Evolutionary conservation across 2,113 vertebrate species (phyloP), one percentile per base, ranked within the genome.

Genomic region (Platysteira castanea): DNA sequence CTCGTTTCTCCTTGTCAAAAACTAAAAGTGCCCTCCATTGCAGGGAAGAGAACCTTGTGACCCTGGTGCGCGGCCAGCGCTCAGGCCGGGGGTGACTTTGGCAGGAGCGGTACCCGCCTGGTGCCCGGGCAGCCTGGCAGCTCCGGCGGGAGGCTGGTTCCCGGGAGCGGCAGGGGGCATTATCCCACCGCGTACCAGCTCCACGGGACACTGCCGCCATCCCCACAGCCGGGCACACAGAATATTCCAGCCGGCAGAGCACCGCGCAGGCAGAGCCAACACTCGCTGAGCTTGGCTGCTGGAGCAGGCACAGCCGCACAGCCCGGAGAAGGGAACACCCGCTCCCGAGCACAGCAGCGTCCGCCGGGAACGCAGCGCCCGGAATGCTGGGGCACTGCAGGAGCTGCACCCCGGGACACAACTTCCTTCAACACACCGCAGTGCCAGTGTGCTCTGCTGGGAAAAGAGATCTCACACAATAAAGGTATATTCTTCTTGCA

Each of bases 181-280:
- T 16, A 47, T 35, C 75, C 65, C 47, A 16, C 63, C 47, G 4
- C 0, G 2, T 0, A 50, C 2, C 57, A 47, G 37, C 65, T 61
- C 59, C 49, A 6, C 5, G 6, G 44, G 31, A 52, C 59, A 7
- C 44, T 9, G 5, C 52, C 52, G 9, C 41, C 19, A 18, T 2
- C 30, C n/a, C 75, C 47, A 28, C 9, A 41, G 56, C 47, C 1
- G 0, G 15, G 37, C 46, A 46, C 46, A 13, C 7, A 4, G 42
- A 31, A 14, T 2, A 31, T 14, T 26, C 26, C 54, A 20, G 63
- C 6, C 61, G 15, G 52, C 35, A 42, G 10, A 50, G 57, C 21
- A 30, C 9, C 1, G 0, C 1, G 2, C 6, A 41, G 31, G 31
- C 53, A 84, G 17, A 70, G 49, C 1, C 0, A 18, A 13, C 2